A percentile compares a stretch with the other conserved stretches of the same genome.
phyloP scores from a whole-genome alignment of 2,113 vertebrate genomes.

The Irena cyanogastra region DNA sequence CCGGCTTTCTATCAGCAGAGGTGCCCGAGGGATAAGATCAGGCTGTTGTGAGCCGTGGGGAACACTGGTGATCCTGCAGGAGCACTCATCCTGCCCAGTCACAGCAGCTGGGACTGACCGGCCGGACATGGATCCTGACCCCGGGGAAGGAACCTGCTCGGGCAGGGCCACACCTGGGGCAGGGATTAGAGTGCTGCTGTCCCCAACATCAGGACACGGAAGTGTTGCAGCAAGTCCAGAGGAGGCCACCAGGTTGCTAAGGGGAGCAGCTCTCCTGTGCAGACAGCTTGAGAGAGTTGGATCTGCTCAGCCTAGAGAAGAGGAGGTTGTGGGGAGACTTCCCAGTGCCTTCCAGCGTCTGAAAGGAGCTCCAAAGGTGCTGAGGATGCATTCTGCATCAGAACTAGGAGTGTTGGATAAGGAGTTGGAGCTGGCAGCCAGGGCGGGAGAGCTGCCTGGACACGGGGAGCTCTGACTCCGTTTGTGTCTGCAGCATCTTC shows the following conservation, averaged over 20 bases:
- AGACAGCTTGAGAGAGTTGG: background rate
- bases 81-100: background rate
- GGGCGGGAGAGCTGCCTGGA: background rate
- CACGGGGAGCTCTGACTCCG: background rate
- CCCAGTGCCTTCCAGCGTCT: too few relatives aligned
- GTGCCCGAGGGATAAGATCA: background rate
- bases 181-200: background rate
- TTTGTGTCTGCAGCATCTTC: background rate
- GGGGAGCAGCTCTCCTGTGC: background rate
- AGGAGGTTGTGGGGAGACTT: background rate
- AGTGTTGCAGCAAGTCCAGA: background rate
- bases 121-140: background rate
- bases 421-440: background rate
- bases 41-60: background rate
- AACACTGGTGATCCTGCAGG: too few relatives aligned
- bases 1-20: accelerated
- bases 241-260: background rate
- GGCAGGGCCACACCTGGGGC: background rate
- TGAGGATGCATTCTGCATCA: background rate
- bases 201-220: background rate
- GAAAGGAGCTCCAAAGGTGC: too few relatives aligned
- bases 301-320: background rate
- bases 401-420: background rate
- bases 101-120: background rate
- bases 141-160: accelerated